phyloP scores from a whole-genome alignment of 1,140 invertebrate genomes.

The Diprion similis region DNA sequence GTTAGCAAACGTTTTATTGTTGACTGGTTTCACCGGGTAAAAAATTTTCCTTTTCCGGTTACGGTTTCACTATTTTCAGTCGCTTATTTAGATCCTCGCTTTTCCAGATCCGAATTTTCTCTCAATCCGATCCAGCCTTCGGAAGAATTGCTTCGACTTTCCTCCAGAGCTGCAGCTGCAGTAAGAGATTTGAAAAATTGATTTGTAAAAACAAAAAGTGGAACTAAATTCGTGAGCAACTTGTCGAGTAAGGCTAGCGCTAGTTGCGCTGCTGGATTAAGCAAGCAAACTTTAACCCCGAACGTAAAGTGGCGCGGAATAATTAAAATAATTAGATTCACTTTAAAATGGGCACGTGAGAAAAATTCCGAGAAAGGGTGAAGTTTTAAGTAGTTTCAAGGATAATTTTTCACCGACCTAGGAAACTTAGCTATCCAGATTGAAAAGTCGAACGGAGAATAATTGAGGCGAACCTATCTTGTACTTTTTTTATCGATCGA shows the following conservation, averaged over 20 bases:
- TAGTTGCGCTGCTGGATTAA: background rate
- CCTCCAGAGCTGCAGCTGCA: too few relatives aligned
- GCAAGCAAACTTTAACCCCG: constrained; percentile 1
- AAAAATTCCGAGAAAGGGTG: background rate
- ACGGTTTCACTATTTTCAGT: too few relatives aligned
- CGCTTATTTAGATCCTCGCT: too few relatives aligned
- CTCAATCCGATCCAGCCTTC: too few relatives aligned
- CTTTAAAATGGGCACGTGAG: constrained; percentile 29
- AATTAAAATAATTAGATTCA: constrained; percentile 50
- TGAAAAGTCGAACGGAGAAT: constrained; percentile 8
- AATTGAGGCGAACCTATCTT: background rate
- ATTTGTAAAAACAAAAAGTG: too few relatives aligned
- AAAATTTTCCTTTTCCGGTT: too few relatives aligned
- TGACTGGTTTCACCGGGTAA: too few relatives aligned
- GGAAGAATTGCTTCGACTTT: too few relatives aligned
- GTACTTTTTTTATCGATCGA: background rate
- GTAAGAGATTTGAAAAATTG: too few relatives aligned
- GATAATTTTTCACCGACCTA: background rate
- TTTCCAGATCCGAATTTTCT: too few relatives aligned
- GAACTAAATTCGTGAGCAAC: background rate
- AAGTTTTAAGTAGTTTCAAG: constrained; percentile 38
- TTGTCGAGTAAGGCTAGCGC: background rate
- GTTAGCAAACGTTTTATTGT: too few relatives aligned
- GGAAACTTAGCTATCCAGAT: background rate
- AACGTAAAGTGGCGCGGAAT: constrained; percentile 12